Percentiles rank a stretch among this genome's conserved stretches.
These are phyloP conservation scores for Circaetus gallicus DNA, from an alignment of 2,113 vertebrate genomes.

Conservation along the genomic window DNA sequence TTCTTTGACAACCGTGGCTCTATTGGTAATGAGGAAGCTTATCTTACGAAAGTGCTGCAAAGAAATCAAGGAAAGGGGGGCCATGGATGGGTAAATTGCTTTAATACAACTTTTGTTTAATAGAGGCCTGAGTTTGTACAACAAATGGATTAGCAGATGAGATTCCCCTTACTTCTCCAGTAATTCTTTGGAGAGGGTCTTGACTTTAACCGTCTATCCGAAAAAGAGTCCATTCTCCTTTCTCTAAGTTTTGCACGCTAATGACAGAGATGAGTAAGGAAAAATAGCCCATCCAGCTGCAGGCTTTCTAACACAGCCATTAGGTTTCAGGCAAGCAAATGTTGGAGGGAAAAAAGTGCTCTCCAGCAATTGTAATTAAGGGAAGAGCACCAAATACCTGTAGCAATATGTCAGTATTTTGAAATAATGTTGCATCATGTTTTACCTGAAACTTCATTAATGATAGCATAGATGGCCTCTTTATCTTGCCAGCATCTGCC, in stretches of 20 bases:
- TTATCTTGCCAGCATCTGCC: slow-evolving; percentile 66
- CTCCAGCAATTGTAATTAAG: slow-evolving; percentile 64
- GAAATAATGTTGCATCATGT: slow-evolving; percentile 64
- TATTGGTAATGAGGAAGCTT: slow-evolving; percentile 23
- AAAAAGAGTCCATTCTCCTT: neutral
- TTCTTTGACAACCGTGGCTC: neutral
- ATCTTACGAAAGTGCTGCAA: neutral
- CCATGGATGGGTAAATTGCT: neutral
- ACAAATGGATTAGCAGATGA: neutral
- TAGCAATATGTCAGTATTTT: slow-evolving; percentile 64
- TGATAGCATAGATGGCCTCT: slow-evolving; percentile 60
- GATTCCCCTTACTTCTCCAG: neutral
- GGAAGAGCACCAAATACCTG: slow-evolving; percentile 59
- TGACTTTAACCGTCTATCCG: neutral
- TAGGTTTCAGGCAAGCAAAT: neutral
- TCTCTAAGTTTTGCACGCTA: neutral
- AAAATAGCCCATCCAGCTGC: neutral
- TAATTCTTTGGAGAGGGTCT: neutral
- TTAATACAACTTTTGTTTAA: slow-evolving; percentile 4
- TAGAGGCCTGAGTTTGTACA: neutral
- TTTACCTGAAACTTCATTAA: slow-evolving; percentile 70
- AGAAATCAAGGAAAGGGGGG: neutral
- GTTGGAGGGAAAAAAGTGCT: slow-evolving; percentile 27
- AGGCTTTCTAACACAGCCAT: slow-evolving; percentile 4
- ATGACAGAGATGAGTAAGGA: neutral